Evolutionary conservation across 1,140 invertebrate genomes (phyloP), one percentile per base, ranked within the genome.

Genomic region (Drosophila santomea): DNA sequence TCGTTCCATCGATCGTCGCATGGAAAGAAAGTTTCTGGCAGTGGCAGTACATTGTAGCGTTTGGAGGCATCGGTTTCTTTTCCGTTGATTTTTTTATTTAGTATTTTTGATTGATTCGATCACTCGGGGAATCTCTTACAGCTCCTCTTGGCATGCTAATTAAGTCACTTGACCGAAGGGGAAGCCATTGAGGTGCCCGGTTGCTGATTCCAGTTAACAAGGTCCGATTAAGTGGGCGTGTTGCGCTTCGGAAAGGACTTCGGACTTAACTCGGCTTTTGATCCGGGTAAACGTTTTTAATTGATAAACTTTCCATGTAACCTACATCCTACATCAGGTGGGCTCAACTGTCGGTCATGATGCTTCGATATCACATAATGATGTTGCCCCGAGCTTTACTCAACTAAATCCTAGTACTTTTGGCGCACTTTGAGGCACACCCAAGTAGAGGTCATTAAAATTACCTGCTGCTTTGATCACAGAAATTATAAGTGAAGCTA

Each of bases 81-180:
- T 15, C 32, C 32, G 32, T 41, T 10, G 43, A 5, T 32, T 60
- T 59, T 57, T 51, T 45, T 44, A 47, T 66, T 28, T 35, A 10
- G 45, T 25, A 56, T 58, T 50, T 17, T 39, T 78, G 64, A 78
- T 78, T 89, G 83, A 88, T 88, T 89, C 80, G 80, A 83, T 63
- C 48, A 47, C 66, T 59, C 11, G 20, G 23, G 20, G 14, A 39
- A 51, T 28, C 47, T 60, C 48, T 35, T 51, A 15, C 36, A 47
- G 52, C 61, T 77, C 54, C 74, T 63, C 75, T 86, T 72, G 48
- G 75, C 79, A 88, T 88, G 83, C 84, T 88, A 89, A 88, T 88
- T 88, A 88, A 88, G 83, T 83, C 84, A 88, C 83, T 88, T 76
- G 67, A 43, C 54, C 63, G 11, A 43, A 39, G 43, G 55, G 48